phyloP scores from a whole-genome alignment of 2,888 invertebrate species.

The Caenorhabditis sp. region DNA sequence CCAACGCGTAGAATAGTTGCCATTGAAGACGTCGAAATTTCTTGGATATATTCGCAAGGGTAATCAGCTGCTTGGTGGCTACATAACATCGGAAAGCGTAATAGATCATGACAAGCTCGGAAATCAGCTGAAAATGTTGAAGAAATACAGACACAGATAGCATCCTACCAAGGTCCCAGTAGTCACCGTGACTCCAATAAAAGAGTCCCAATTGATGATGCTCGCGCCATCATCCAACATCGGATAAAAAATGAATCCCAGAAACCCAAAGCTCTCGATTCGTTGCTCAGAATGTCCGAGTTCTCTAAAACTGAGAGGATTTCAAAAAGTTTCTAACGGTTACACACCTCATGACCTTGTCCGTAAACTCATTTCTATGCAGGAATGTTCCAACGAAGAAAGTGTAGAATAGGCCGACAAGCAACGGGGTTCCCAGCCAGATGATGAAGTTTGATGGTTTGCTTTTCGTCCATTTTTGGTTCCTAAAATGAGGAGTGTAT shows the following conservation, averaged over 20 bases:
- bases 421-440: not conserved
- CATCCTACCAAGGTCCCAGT: not conserved
- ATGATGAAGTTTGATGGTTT: not conserved
- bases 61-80: not conserved
- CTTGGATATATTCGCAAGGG: not conserved
- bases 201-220: not conserved
- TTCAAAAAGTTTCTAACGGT: not conserved
- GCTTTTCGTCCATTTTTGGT: not conserved
- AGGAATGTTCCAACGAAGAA: not conserved
- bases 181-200: not conserved
- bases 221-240: not conserved
- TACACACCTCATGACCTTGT: not conserved
- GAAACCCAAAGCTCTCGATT: not conserved
- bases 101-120: not conserved
- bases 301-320: not conserved
- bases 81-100: conserved; percentile 8
- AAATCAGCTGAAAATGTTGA: not conserved
- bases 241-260: conserved; percentile 7
- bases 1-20: conserved; percentile 30
- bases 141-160: no score
- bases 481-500: not conserved
- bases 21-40: conserved; percentile 12
- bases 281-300: not conserved
- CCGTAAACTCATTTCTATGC: not conserved
- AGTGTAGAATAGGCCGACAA: not conserved